Conservation (phyloP, 1,140 invertebrate species). For the Pachypsylla venusta region DNA sequence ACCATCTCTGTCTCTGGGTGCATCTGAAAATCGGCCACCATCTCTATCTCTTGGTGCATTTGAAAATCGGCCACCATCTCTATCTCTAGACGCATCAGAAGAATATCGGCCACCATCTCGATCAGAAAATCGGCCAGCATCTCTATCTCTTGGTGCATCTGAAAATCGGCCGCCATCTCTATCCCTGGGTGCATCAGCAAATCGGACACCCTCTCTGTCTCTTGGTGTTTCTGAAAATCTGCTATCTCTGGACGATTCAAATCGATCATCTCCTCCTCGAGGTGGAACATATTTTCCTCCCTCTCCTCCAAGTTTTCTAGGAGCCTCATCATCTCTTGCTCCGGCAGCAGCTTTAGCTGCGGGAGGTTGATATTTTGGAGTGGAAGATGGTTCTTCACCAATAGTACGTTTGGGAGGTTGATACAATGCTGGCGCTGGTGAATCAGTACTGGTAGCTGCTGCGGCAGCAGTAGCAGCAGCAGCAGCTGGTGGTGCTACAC, state of each 20-base stretch:
- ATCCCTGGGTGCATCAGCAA: no score
- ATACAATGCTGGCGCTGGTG: no score
- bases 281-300: background rate
- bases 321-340: background rate
- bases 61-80: background rate
- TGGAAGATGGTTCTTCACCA: no score
- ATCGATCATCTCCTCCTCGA: background rate
- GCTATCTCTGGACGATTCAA: no score
- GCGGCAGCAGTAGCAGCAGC: background rate
- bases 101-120: background rate
- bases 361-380: background rate
- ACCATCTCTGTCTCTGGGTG: background rate
- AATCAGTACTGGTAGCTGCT: no score
- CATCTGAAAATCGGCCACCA: no score
- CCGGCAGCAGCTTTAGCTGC: background rate
- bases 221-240: no score
- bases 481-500: background rate
- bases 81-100: background rate
- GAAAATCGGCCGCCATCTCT: no score
- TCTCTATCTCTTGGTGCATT: background rate
- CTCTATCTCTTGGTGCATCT: no score
- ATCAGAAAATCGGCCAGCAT: background rate
- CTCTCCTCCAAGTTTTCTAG: background rate
- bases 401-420: no score
- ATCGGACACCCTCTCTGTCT: background rate